These are phyloP conservation scores for Cyprinodon tularosa DNA, from an alignment of 2,113 vertebrate species.

Conservation along the genomic window DNA sequence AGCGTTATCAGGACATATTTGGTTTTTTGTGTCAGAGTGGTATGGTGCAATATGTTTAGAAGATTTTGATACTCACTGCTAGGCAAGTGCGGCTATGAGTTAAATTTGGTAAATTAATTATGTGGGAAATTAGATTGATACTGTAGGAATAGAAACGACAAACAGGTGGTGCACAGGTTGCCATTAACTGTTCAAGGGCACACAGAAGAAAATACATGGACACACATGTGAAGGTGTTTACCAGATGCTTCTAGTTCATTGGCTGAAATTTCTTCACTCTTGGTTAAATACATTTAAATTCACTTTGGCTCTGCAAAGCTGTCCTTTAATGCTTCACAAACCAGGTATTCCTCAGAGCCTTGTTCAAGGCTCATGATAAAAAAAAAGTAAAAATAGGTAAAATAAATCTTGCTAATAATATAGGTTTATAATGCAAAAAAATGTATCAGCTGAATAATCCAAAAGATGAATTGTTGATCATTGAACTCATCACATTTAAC, in stretches of 20 bases:
- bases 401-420: not conserved
- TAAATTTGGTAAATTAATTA: conserved; percentile 49
- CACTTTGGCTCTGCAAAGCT: conserved; percentile 30
- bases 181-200: conserved; percentile 4
- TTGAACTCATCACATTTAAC: not conserved
- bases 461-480: not conserved
- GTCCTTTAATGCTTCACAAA: conserved; percentile 32
- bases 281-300: conserved; percentile 38
- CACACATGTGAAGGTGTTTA: conserved; percentile 12
- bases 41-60: conserved; percentile 58
- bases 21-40: conserved; percentile 32
- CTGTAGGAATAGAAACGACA: conserved; percentile 13
- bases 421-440: not conserved
- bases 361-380: conserved; percentile 32
- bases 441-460: not conserved
- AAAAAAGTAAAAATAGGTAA: not conserved
- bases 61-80: conserved; percentile 43
- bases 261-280: conserved; percentile 29
- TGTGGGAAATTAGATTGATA: conserved; percentile 30
- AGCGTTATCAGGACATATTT: not conserved
- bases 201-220: conserved; percentile 7
- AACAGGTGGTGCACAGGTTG: conserved; percentile 2
- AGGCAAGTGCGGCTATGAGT: conserved; percentile 26
- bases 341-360: conserved; percentile 36
- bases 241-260: conserved; percentile 48